These are phyloP conservation scores for Lingula anatina DNA, from an alignment of 2,888 invertebrate genomes.

Conservation along the genomic window DNA sequence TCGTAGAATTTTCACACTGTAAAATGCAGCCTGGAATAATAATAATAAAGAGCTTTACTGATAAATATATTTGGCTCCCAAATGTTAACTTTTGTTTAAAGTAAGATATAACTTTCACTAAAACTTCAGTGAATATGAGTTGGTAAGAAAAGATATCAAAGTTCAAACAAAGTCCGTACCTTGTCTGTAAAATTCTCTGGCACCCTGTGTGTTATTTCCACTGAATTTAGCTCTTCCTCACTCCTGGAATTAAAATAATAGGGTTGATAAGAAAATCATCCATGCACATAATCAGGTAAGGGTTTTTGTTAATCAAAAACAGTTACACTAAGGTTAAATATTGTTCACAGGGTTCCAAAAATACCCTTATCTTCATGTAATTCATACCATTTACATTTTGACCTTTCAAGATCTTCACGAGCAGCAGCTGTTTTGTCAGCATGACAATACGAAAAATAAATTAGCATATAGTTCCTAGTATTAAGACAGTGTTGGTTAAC, in stretches of 20 bases:
- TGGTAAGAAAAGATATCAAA: background rate
- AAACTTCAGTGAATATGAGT: background rate
- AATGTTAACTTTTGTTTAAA: too few species aligned
- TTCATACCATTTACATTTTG: too few species aligned
- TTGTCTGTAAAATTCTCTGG: conserved; percentile 38
- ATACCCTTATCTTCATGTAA: too few species aligned
- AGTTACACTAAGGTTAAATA: too few species aligned
- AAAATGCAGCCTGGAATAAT: conserved; percentile 29
- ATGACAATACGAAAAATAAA: conserved; percentile 1
- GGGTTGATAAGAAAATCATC: background rate
- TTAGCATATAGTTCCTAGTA: too few species aligned
- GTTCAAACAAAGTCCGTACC: conserved; percentile 10
- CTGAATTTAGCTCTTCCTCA: conserved; percentile 28
- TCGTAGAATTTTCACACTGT: conserved; percentile 30
- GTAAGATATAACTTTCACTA: too few species aligned
- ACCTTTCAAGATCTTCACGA: too few species aligned
- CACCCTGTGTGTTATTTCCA: conserved; percentile 34
- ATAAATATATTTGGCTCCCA: background rate
- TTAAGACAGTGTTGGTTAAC: too few species aligned
- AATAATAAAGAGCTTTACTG: background rate
- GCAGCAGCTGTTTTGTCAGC: too few species aligned
- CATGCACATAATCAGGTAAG: background rate
- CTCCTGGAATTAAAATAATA: conserved; percentile 24
- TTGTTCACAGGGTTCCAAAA: too few species aligned
- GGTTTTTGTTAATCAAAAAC: conserved; percentile 9